phyloP scores from a whole-genome alignment of 2,888 invertebrate species.

The Athrips mouffetella region DNA sequence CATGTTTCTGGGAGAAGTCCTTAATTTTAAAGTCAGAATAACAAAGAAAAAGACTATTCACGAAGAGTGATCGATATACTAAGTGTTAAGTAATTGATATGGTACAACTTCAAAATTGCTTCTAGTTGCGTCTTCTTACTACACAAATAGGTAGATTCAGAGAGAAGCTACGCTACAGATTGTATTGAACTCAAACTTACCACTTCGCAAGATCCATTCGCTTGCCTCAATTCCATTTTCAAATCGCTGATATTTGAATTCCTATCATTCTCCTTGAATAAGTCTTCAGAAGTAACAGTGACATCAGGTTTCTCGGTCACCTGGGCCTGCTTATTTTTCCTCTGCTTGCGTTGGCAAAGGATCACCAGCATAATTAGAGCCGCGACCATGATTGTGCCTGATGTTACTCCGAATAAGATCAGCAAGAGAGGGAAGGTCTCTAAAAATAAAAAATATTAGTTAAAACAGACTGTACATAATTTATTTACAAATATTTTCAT shows the following conservation, averaged over 20 bases:
- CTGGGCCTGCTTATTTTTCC: conserved; percentile 73
- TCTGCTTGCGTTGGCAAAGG: conserved; percentile 84
- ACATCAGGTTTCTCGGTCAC: conserved; percentile 80
- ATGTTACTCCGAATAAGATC: conserved; percentile 90
- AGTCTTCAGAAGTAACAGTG: conserved; percentile 66
- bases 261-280: conserved; percentile 88
- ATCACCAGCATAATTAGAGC: conserved; percentile 91
- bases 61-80: too few relatives aligned
- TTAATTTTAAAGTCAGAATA: too few relatives aligned
- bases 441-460: conserved; percentile 49
- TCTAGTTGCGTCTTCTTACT: too few relatives aligned
- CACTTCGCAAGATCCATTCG: conserved; percentile 87
- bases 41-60: too few relatives aligned
- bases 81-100: too few relatives aligned
- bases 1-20: too few relatives aligned
- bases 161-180: too few relatives aligned
- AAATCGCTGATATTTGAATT: conserved; percentile 95
- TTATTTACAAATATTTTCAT: too few relatives aligned
- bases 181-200: too few relatives aligned
- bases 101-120: too few relatives aligned
- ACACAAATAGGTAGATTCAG: too few relatives aligned
- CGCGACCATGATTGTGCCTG: conserved; percentile 91
- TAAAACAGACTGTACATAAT: too few relatives aligned
- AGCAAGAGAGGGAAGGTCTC: conserved; percentile 88
- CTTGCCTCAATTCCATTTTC: conserved; percentile 91